Percentiles rank a stretch among this genome's conserved stretches.
phyloP scores from a whole-genome alignment of 2,888 invertebrate genomes.

The Steinernema carpocapsae region DNA sequence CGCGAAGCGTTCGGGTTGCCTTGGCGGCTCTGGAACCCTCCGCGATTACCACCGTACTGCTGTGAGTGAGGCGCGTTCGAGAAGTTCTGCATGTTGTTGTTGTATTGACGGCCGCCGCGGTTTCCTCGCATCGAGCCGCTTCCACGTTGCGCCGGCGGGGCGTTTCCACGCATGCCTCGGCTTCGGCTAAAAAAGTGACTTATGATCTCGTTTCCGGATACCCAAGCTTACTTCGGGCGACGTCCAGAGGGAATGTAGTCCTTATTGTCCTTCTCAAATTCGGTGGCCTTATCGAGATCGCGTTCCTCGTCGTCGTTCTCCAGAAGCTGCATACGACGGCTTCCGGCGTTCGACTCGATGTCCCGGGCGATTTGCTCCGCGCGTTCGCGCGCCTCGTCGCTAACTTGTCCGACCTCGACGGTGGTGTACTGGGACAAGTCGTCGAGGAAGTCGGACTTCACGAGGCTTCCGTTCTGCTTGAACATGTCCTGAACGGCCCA shows the following conservation, averaged over 20 bases:
- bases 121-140: not conserved
- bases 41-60: not conserved
- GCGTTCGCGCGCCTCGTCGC: conserved; percentile 85
- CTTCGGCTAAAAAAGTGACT: not conserved
- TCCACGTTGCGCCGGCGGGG: not conserved
- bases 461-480: conserved; percentile 87
- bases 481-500: conserved; percentile 98
- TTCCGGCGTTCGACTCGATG: conserved; percentile 84
- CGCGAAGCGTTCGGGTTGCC: not conserved
- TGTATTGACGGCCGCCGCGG: conserved; percentile 18
- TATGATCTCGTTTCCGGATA: no score
- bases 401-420: conserved; percentile 74
- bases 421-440: conserved; percentile 86
- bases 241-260: not conserved
- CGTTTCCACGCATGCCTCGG: not conserved
- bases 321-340: conserved; percentile 81
- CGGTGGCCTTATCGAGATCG: conserved; percentile 59
- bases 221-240: not conserved
- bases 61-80: not conserved
- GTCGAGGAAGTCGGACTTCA: conserved; percentile 89
- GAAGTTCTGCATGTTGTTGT: conserved; percentile 2
- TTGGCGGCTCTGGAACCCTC: not conserved
- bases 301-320: conserved; percentile 78
- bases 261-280: conserved; percentile 38
- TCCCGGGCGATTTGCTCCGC: conserved; percentile 89